Conservation (phyloP, 2,113 vertebrate genomes). For the Progne subis region DNA sequence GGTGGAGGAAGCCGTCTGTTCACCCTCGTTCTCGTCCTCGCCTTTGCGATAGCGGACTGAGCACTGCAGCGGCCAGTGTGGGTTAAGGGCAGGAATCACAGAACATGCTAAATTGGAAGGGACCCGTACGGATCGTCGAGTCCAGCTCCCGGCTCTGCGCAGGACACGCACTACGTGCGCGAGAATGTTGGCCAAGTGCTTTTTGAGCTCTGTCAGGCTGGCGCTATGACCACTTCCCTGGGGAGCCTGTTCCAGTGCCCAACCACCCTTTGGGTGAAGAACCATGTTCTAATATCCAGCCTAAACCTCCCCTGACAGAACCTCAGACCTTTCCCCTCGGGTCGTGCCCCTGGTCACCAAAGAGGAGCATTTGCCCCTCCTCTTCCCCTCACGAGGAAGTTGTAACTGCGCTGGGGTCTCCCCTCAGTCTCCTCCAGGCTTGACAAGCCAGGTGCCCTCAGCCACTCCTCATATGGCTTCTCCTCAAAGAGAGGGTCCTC, state of each 20-base stretch:
- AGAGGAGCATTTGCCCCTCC: neutral
- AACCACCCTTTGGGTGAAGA: neutral
- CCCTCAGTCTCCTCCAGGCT: neutral
- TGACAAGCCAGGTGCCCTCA: rapidly evolving
- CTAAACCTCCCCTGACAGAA: neutral
- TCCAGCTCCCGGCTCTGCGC: neutral
- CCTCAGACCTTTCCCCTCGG: rapidly evolving
- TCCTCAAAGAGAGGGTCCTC: neutral
- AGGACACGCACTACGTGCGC: neutral
- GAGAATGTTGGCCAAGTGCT: too few relatives aligned
- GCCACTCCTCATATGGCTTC: rapidly evolving
- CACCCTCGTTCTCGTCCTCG: rapidly evolving
- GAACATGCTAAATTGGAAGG: too few relatives aligned
- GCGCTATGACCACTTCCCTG: neutral
- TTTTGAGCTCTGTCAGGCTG: neutral
- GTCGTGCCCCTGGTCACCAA: too few relatives aligned
- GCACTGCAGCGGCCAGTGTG: rapidly evolving
- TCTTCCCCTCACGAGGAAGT: rapidly evolving
- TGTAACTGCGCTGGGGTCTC: rapidly evolving
- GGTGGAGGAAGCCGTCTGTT: too few relatives aligned
- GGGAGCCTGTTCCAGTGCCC: neutral
- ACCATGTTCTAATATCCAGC: neutral
- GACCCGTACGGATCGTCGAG: neutral
- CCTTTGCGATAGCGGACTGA: too few relatives aligned
- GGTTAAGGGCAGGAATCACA: neutral